phyloP scores from a whole-genome alignment of 2,797 vertebrate genomes.

The Hemibagrus guttatus region DNA sequence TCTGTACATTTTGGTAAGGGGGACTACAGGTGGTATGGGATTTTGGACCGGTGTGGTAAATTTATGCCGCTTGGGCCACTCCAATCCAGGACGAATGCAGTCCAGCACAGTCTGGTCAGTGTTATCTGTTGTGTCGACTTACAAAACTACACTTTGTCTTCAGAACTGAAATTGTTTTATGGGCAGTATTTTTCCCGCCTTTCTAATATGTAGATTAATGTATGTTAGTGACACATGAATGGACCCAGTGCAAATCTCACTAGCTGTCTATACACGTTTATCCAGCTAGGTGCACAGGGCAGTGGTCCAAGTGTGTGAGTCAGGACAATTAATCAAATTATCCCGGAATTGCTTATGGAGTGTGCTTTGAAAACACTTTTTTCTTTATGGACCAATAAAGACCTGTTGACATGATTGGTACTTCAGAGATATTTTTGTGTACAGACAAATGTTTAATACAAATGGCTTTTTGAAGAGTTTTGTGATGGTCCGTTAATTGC shows the following conservation, averaged over 20 bases:
- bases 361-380: not conserved
- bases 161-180: not conserved
- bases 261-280: not conserved
- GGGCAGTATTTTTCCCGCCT: not conserved
- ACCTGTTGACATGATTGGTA: not conserved
- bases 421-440: not conserved
- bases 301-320: slow-evolving; percentile 8
- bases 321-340: slow-evolving; percentile 3
- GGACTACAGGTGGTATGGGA: not conserved
- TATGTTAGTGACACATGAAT: not conserved
- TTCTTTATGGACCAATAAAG: not conserved
- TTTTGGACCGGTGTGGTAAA: not conserved
- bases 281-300: not conserved
- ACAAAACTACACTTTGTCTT: not conserved
- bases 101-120: not conserved
- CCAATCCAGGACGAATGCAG: not conserved
- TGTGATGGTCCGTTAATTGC: not conserved
- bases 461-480: not conserved
- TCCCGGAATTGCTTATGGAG: not conserved
- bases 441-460: not conserved
- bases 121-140: not conserved
- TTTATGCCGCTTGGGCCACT: not conserved
- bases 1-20: not conserved
- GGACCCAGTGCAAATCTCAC: not conserved
- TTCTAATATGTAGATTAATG: slow-evolving; percentile 13